Base-by-base conservation (phyloP, 1,140 invertebrate genomes). In the Helicoverpa armigera region DNA sequence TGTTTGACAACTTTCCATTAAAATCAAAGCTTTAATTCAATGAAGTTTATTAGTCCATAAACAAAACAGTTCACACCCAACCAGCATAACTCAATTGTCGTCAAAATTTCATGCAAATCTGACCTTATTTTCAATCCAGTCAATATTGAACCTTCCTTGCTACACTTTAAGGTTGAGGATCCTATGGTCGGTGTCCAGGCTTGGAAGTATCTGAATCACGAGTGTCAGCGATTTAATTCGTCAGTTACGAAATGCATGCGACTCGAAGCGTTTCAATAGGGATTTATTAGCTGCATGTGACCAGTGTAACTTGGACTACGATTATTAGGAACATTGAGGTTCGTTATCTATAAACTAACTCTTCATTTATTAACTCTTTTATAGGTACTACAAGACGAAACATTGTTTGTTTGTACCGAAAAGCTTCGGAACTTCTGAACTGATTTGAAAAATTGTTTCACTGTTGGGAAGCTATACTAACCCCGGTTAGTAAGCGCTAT, bases 71-170 rank as follows among this genome's bases (percentile, higher is more conserved):
- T 74, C 54, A 74, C 54, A 74, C 53, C 31, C 67, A 50, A 13
- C 48, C 69, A 72, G 13, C 69, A 35, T 74, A 74, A 74, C 70
- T 74, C 70, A 74, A 74, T 74, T 74, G 70, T 74, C 54, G n/a
- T 74, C 70, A 58, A 74, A 74, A 43, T 58, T 74, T 74, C 35
- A 74, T 74, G 70, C 70, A 74, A 74, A 74, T 35, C 70, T 74
- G 70, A 58, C 70, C 70, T 74, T 74, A 74, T 58, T 74, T 58
- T 16, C 10, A 3, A 10, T 29, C 1, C 29, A 74, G 7, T 14
- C 51, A 18, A 43, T 16, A 58, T 56, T 7, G 0, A 1, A 74
- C 51, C 14, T 58, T 74, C 11, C 1, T 5, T 2, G 0, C 14
- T 58, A 12, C 7, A 31, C 1, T 12, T 43, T 43, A 74, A 43